phyloP scores from a whole-genome alignment of 2,888 invertebrate genomes.

The Microplitis manilae region DNA sequence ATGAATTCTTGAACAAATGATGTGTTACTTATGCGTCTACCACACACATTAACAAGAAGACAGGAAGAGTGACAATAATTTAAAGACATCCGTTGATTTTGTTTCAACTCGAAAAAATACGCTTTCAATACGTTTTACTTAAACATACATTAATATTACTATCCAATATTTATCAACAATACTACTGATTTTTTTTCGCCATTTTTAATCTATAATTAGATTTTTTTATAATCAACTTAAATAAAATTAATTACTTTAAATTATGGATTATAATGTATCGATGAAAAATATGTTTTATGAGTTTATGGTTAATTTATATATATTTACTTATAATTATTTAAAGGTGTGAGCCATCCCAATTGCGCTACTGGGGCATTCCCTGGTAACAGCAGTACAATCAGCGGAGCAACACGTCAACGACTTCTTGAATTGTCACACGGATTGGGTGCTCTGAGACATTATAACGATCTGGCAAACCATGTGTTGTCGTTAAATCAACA shows the following conservation, averaged over 20 bases:
- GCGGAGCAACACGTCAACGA: constrained; percentile 79
- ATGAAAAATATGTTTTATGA: not conserved
- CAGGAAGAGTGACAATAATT: not conserved
- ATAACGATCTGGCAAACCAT: constrained; percentile 89
- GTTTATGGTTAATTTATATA: not conserved
- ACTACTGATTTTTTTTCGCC: not conserved
- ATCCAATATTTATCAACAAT: not conserved
- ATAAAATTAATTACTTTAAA: not conserved
- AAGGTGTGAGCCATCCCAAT: constrained; percentile 66
- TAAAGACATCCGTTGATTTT: not conserved
- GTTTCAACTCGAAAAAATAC: not conserved
- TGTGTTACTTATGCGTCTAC: constrained; percentile 5
- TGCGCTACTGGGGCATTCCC: constrained; percentile 50
- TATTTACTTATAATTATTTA: not conserved
- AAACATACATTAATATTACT: not conserved
- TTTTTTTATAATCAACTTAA: not conserved
- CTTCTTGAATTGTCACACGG: constrained; percentile 85
- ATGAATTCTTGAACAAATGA: constrained; percentile 13
- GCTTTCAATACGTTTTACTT: not conserved
- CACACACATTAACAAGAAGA: not conserved
- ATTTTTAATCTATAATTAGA: not conserved
- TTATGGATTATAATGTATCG: not conserved
- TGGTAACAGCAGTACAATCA: constrained; percentile 56
- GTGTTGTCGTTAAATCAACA: constrained; percentile 87
- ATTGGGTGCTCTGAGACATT: constrained; percentile 84